Evolutionary conservation across 1,140 invertebrate species (phyloP), one percentile per base, ranked within the genome.

Genomic region (Chlorops oryzae): DNA sequence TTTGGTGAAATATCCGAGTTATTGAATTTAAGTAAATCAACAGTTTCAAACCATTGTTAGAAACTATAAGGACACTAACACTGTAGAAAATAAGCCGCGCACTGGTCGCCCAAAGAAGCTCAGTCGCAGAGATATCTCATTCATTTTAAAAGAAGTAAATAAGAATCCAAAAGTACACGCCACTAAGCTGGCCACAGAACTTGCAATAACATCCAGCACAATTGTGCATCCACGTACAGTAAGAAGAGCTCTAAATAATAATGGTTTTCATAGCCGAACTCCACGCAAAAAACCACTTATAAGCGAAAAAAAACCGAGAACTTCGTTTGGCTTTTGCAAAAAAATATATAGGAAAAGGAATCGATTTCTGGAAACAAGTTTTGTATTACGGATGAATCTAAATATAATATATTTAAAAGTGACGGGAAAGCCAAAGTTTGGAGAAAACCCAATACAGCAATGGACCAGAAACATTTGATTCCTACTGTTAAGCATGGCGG

Each of bases 401-500:
- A 57, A 59, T 63, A 55, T 23, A n/a, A n/a, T n/a, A n/a, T n/a
- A n/a, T n/a, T n/a, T n/a, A n/a, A n/a, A n/a, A n/a, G n/a, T n/a
- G n/a, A n/a, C n/a, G n/a, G n/a, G n/a, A n/a, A n/a, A n/a, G n/a
- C n/a, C n/a, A n/a, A n/a, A n/a, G n/a, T n/a, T n/a, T n/a, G n/a
- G n/a, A n/a, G n/a, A n/a, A 54, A 51, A 51, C 17, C 20, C 34
- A 44, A 57, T 32, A 51, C 47, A n/a, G 51, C 40, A 27, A 25
- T 52, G 20, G 21, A 51, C 21, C 41, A 24, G 17, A 23, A 54
- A 22, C 47, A 62, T 56, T 50, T 62, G 12, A 44, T 50, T 13
- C 27, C 63, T 18, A 72, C 73, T 7, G 61, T 74, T 12, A 74
- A 74, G 55, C 62, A 72, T 51, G 61, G 65, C 43, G 60, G 62